Evolutionary conservation across 2,113 vertebrate species (phyloP), one percentile per base, ranked within the genome.

Genomic region (Numida meleagris): DNA sequence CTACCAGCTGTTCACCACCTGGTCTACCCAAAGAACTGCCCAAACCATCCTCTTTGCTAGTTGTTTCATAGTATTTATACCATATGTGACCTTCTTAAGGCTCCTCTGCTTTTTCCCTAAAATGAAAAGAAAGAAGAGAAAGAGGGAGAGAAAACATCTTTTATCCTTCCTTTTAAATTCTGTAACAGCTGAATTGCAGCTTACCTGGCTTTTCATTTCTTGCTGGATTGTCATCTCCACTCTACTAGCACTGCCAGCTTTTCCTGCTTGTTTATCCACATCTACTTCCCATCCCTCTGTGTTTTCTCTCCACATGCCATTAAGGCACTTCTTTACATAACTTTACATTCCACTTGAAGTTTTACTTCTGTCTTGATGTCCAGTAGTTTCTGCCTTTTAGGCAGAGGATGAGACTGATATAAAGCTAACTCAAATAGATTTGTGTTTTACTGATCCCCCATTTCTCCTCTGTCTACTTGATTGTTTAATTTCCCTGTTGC

Each of bases 271-370:
- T 16, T 82, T 36, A 53, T 9, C 34, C 61, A n/a, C n/a, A 42
- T 29, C 20, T 45, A 25, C 3, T 38, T 36, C 4, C 1, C 19
- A 51, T 2, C 6, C 4, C 24, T 24, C 19, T 24, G 7, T 24
- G 15, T 21, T 68, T 84, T 63, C 20, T 34, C 43, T 68, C 61
- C n/a, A 65, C 65, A 10, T 0, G 2, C 8, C 58, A 50, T 21
- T 36, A 75, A 79, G 67, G 17, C 14, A 5, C n/a, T 85, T 89
- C n/a, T 5, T 43, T 40, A 18, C 20, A 33, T 4, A n/a, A 9
- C 20, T 86, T 73, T 50, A 66, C 53, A 86, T 77, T 82, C 67
- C 21, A 55, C 33, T 27, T 50, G 27, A 66, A 76, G 58, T 8
- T 82, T 82, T 46, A 31, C 21, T 34, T 38, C 70, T 87, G 25